phyloP scores from a whole-genome alignment of 2,888 invertebrate genomes.

The Allolobophora icterica region DNA sequence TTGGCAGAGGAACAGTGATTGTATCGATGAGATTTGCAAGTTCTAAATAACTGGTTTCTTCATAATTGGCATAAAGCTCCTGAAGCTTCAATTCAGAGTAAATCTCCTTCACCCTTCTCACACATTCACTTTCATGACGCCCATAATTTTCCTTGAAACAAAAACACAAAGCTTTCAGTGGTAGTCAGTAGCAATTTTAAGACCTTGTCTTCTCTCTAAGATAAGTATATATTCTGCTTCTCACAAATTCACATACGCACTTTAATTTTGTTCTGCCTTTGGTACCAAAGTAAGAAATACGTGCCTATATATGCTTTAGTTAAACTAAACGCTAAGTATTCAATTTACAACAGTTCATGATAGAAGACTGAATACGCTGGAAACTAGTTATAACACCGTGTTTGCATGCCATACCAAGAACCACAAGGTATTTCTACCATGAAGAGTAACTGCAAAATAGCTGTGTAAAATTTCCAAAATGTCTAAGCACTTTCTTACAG shows the following conservation, averaged over 20 bases:
- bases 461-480: not conserved
- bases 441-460: too few species aligned
- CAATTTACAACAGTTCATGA: too few species aligned
- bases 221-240: not conserved
- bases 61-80: slow-evolving; percentile 58
- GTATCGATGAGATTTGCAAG: slow-evolving; percentile 56
- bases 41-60: slow-evolving; percentile 59
- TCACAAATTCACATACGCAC: not conserved
- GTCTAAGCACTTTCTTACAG: not conserved
- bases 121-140: slow-evolving; percentile 53
- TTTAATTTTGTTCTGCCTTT: not conserved
- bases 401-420: not conserved
- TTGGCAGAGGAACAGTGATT: slow-evolving; percentile 53
- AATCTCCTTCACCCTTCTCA: slow-evolving; percentile 58
- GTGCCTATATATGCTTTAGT: too few species aligned
- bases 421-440: not conserved
- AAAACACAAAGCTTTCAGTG: not conserved
- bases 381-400: not conserved
- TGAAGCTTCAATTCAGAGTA: slow-evolving; percentile 57
- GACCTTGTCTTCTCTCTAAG: not conserved
- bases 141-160: slow-evolving; percentile 61
- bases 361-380: too few species aligned
- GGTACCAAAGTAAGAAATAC: too few species aligned
- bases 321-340: too few species aligned
- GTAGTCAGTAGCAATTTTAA: not conserved